These are phyloP conservation scores for Epinotia nisella DNA, from an alignment of 2,888 invertebrate species.

Conservation along the genomic window DNA sequence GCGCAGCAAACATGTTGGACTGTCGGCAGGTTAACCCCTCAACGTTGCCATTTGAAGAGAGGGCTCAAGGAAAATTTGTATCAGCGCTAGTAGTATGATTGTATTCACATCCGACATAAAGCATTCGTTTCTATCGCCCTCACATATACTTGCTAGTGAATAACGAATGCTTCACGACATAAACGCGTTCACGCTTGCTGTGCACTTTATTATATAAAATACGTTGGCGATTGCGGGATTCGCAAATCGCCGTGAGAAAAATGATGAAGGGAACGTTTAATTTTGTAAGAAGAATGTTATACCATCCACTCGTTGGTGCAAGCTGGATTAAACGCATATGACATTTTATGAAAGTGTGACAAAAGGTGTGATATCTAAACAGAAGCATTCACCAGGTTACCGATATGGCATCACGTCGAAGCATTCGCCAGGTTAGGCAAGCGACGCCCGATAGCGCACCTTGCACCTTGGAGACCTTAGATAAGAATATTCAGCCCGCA, in stretches of 20 bases:
- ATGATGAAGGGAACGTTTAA: too few species aligned
- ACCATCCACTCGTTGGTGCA: too few species aligned
- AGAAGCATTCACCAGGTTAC: not conserved
- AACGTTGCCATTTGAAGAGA: conserved; percentile 31
- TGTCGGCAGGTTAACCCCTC: conserved; percentile 37
- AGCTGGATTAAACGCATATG: not conserved
- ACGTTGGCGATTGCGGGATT: too few species aligned
- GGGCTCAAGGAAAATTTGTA: conserved; percentile 11
- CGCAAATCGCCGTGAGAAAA: too few species aligned
- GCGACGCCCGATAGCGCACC: not conserved
- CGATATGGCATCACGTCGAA: not conserved
- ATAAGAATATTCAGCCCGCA: conserved; percentile 11
- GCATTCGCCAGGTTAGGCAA: not conserved
- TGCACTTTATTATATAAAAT: too few species aligned
- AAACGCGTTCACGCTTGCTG: too few species aligned
- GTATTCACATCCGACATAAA: too few species aligned
- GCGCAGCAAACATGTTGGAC: conserved; percentile 33
- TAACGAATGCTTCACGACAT: too few species aligned
- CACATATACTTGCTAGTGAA: too few species aligned
- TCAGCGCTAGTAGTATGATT: not conserved
- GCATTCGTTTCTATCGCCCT: too few species aligned
- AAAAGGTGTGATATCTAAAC: not conserved
- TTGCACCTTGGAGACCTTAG: conserved; percentile 29
- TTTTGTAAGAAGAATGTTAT: too few species aligned
- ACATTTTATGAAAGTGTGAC: not conserved